Percentiles rank a stretch among this genome's conserved stretches.
phyloP scores from a whole-genome alignment of 2,113 vertebrate genomes.

The Lontra canadensis region DNA sequence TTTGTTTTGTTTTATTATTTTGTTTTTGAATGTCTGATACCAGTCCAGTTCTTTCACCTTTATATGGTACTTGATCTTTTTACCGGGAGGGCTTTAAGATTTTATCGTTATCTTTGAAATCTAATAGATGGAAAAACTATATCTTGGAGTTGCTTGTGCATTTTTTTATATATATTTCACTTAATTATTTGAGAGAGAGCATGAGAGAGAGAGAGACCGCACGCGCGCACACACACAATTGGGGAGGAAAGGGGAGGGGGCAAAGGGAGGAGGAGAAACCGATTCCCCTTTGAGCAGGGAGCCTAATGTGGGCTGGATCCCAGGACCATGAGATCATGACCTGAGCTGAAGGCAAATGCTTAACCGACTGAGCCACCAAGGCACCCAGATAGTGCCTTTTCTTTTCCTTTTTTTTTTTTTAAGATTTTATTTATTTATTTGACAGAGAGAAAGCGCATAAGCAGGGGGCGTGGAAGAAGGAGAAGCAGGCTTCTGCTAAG shows the following conservation, averaged over 20 bases:
- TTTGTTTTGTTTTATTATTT: background rate
- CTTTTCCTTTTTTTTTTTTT: no score
- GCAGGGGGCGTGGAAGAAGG: no score
- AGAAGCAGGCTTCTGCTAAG: no score
- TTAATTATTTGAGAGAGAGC: background rate
- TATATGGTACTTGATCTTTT: background rate
- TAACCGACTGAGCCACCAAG: background rate
- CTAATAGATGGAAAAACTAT: no score
- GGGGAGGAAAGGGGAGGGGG: background rate
- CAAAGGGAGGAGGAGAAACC: background rate
- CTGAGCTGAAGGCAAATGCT: background rate
- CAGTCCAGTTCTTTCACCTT: background rate
- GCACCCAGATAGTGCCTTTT: background rate
- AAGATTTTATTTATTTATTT: no score
- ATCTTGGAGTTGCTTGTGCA: no score
- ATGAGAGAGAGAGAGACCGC: background rate
- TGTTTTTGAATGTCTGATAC: background rate
- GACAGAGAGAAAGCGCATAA: no score
- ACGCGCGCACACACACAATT: background rate
- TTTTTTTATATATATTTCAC: background rate
- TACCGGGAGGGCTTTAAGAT: background rate
- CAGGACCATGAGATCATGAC: background rate
- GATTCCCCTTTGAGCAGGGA: background rate
- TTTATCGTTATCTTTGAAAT: background rate
- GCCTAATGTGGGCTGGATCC: background rate